Base-by-base conservation (phyloP, 2,888 invertebrate species). In the Lottia scabra region DNA sequence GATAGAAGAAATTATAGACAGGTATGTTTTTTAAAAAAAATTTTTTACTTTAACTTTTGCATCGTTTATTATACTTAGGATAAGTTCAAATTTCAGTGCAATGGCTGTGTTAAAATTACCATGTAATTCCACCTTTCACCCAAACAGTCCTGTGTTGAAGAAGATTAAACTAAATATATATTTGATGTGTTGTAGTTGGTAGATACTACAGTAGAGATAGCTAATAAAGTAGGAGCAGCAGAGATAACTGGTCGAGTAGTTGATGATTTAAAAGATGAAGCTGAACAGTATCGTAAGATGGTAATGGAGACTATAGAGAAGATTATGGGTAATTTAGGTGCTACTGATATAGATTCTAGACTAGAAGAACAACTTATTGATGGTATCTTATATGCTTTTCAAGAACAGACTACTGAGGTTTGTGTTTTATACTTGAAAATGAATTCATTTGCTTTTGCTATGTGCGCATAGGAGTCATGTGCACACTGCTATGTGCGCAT, bases 251-350 rank as follows among this genome's bases (percentile, higher is more conserved):
- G 97, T 89, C 93, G 99, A 78, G 96, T 99, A 65, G 99, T 99
- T 0, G 99, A 99, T 85, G 99, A 99, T 91, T 91, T 99, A 72
- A 99, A 99, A 91, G 99, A 99, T 89, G 99, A 99, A 90, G 98
- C 99, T 89, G 99, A 99, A 90, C 98, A 98, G 88, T 99, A 99
- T 90, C 93, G 99, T 75, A 99, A 99, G 91, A 99, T 99, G 99
- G 99, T 99, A 2, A 99, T 99, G 98, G 99, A 99, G 90, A 99
- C 98, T 0, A 99, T 99, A 73, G 99, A 99, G 89, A 99, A 99
- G 91, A 98, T 98, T 73, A 96, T 99, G 93, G 96, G 96, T 4
- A 98, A 97, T 90, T 92, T 99, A 75, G 99, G 99, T 23, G 98
- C 99, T 0, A 96, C 98, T 0, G 99, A 99, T 87, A 98, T 99